Evolutionary conservation across 2,113 vertebrate species (phyloP).

Genomic region (Lonchura striata): DNA sequence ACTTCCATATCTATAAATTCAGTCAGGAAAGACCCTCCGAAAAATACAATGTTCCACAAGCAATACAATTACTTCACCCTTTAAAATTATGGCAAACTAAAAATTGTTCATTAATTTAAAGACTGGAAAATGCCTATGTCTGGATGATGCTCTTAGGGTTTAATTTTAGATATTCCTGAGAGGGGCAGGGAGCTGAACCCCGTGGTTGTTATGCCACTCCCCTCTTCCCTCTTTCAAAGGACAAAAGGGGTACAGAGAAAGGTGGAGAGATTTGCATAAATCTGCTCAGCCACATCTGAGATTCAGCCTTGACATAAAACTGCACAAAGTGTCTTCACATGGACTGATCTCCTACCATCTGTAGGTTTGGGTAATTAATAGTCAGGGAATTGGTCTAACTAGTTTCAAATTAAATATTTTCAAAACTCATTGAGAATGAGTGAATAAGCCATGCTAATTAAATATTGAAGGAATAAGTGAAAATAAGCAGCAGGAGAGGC

Average conservation of each 20-base stretch:
- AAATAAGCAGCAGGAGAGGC: background rate
- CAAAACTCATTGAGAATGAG: background rate
- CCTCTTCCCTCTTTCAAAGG: background rate
- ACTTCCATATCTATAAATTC: background rate
- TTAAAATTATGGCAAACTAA: background rate
- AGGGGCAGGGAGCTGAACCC: background rate
- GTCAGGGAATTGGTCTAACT: background rate
- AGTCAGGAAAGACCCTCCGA: background rate
- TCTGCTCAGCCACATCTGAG: background rate
- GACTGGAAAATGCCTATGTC: background rate
- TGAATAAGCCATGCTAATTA: background rate
- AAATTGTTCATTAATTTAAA: background rate
- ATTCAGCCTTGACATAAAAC: background rate
- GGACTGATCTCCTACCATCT: background rate
- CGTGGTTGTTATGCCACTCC: background rate
- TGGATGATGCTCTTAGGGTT: background rate
- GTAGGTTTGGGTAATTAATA: background rate
- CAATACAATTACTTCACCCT: background rate
- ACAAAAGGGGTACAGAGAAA: background rate
- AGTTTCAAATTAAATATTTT: conserved; percentile 17
- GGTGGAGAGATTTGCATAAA: background rate
- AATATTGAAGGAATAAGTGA: background rate
- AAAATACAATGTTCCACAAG: background rate
- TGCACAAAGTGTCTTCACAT: background rate
- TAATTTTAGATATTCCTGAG: background rate